A percentile compares a stretch with the other conserved stretches of the same genome.
Evolutionary conservation across 2,888 invertebrate genomes (phyloP).

Genomic region (Cataglyphis albicans): DNA sequence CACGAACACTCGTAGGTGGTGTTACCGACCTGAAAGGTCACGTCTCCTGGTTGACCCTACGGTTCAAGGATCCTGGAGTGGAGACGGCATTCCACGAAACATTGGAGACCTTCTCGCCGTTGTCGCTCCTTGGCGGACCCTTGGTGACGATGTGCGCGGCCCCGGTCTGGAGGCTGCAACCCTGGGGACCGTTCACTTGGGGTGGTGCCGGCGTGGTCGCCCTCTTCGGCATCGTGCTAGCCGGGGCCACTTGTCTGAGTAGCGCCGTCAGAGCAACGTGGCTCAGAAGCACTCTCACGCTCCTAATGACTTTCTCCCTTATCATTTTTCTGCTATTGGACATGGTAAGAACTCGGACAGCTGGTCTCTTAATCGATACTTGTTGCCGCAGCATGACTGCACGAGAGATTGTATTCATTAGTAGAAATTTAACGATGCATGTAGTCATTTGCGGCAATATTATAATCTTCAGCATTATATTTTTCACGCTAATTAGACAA

Average conservation of each 20-base stretch:
- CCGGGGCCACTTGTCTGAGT: slow-evolving; percentile 84
- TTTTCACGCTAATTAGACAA: no score
- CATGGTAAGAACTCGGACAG: slow-evolving; percentile 75
- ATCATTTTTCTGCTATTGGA: slow-evolving; percentile 82
- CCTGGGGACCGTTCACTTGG: slow-evolving; percentile 85
- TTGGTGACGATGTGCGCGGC: slow-evolving; percentile 87
- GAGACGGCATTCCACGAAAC: slow-evolving; percentile 89
- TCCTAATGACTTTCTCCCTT: slow-evolving; percentile 84
- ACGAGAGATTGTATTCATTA: neutral
- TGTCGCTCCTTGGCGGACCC: slow-evolving; percentile 89
- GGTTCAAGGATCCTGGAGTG: slow-evolving; percentile 89
- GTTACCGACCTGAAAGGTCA: slow-evolving; percentile 89
- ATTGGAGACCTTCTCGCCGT: slow-evolving; percentile 89
- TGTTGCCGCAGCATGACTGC: slow-evolving; percentile 8
- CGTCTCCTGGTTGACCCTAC: slow-evolving; percentile 89
- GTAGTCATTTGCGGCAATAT: neutral
- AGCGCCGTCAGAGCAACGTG: slow-evolving; percentile 84
- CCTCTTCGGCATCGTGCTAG: slow-evolving; percentile 82
- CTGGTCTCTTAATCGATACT: slow-evolving; percentile 13
- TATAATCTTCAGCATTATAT: no score
- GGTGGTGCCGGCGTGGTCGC: slow-evolving; percentile 83
- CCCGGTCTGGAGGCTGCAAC: slow-evolving; percentile 83
- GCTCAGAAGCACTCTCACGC: slow-evolving; percentile 82
- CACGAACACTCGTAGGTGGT: slow-evolving; percentile 83
- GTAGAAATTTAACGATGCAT: neutral